These are phyloP conservation scores for Nyctibius bracteatus DNA, from an alignment of 2,113 vertebrate species.

Conservation along the genomic window DNA sequence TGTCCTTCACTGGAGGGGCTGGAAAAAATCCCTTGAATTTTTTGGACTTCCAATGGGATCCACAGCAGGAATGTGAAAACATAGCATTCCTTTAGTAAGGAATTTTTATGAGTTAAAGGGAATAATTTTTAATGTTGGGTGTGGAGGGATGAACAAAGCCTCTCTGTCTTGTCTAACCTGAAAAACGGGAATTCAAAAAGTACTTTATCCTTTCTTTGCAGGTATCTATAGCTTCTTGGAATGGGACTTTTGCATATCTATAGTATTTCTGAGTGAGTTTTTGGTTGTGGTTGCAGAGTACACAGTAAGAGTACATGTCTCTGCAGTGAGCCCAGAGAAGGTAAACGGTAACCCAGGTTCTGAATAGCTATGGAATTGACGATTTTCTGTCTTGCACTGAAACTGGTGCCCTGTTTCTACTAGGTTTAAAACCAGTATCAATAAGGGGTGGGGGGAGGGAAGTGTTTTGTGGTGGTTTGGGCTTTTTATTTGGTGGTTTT, in stretches of 20 bases:
- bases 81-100: neutral
- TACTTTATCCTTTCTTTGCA: neutral
- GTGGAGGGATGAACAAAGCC: neutral
- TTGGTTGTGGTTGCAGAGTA: neutral
- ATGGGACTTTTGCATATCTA: neutral
- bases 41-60: neutral
- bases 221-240: neutral
- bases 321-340: neutral
- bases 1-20: neutral
- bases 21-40: neutral
- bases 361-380: neutral
- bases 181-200: neutral
- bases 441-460: accelerated
- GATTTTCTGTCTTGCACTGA: neutral
- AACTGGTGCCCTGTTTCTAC: neutral
- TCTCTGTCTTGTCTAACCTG: neutral
- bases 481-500: no score
- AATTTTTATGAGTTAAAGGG: neutral
- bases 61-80: neutral
- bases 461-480: neutral
- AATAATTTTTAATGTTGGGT: neutral
- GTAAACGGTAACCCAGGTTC: neutral
- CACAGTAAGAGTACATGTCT: accelerated
- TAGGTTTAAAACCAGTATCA: neutral
- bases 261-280: neutral